A percentile compares a stretch with the other conserved stretches of the same genome.
Evolutionary conservation across 2,888 invertebrate genomes (phyloP).

Genomic region (Dichetophora obliterata): DNA sequence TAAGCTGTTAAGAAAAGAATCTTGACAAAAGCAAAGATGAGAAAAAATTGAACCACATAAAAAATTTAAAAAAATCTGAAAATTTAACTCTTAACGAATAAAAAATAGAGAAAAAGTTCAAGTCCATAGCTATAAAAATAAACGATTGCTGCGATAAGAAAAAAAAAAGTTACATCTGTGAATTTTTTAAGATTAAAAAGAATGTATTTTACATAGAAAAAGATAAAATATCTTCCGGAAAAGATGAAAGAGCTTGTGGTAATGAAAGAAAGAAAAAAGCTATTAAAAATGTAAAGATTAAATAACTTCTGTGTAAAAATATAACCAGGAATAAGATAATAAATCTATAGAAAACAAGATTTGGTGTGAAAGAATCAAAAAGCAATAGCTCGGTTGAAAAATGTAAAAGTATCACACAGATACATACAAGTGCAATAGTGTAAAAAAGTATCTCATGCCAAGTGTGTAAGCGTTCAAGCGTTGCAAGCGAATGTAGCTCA

Average conservation of each 20-base stretch:
- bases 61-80: background rate
- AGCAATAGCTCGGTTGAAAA: background rate
- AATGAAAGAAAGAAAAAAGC: background rate
- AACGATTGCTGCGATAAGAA: background rate
- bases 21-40: background rate
- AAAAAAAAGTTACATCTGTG: background rate
- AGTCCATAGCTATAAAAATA: background rate
- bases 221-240: background rate
- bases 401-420: too few relatives aligned
- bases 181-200: too few relatives aligned
- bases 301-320: background rate
- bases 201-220: background rate
- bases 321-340: background rate
- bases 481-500: too few relatives aligned
- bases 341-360: background rate
- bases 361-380: background rate
- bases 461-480: too few relatives aligned
- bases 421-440: too few relatives aligned
- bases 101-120: background rate
- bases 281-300: too few relatives aligned
- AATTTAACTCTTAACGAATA: too few relatives aligned
- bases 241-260: background rate
- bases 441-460: too few relatives aligned
- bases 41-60: background rate
- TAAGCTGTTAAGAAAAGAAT: background rate